phyloP scores from a whole-genome alignment of 2,797 vertebrate genomes.

The Alauda arvensis region DNA sequence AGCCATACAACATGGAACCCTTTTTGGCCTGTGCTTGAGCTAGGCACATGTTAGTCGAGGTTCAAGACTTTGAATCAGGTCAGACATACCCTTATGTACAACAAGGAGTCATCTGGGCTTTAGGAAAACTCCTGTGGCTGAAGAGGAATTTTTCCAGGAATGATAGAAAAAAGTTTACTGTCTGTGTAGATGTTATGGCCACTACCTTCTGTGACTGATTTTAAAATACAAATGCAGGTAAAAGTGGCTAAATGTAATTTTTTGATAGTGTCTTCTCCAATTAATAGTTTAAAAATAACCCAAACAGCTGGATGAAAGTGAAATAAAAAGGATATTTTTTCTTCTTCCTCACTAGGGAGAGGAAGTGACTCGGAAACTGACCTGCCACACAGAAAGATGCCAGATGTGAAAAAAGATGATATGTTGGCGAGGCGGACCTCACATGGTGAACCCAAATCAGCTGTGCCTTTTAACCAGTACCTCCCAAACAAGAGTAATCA shows the following conservation, averaged over 20 bases:
- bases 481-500: conserved; percentile 96
- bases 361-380: conserved; percentile 96
- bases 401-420: conserved; percentile 93
- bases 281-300: background rate
- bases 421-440: conserved; percentile 92
- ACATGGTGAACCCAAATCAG: conserved; percentile 85
- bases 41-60: background rate
- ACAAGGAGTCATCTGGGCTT: background rate
- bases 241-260: background rate
- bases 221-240: background rate
- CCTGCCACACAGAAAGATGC: conserved; percentile 86
- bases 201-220: background rate
- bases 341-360: conserved; percentile 74
- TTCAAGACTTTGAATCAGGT: background rate
- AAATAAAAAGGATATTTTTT: background rate
- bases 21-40: background rate
- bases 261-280: background rate
- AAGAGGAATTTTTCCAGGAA: background rate
- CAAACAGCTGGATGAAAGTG: background rate
- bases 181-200: background rate
- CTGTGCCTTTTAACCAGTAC: conserved; percentile 97
- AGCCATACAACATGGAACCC: background rate
- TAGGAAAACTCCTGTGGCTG: background rate
- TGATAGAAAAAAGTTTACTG: background rate
- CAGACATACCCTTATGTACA: background rate